Conservation (phyloP, 2,888 invertebrate genomes). For the Falcaria lacertinaria region DNA sequence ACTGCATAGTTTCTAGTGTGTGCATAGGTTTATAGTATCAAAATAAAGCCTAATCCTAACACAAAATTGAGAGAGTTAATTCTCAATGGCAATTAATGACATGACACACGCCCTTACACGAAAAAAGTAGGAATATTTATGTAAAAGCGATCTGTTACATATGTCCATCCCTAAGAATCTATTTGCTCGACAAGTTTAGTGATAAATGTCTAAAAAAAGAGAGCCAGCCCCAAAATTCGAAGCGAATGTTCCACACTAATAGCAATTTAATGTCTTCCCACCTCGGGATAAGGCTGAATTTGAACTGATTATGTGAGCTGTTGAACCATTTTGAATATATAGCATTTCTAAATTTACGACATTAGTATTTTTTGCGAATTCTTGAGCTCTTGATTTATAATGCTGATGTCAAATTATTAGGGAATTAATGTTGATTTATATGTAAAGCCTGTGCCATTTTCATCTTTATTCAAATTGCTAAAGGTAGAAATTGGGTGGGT, state of each 20-base stretch:
- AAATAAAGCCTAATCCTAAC: too few species aligned
- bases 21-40: too few species aligned
- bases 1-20: too few species aligned
- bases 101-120: not conserved
- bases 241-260: slow-evolving; percentile 4
- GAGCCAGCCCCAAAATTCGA: slow-evolving; percentile 5
- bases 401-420: not conserved
- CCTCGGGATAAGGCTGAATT: slow-evolving; percentile 6
- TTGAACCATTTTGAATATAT: not conserved
- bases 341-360: not conserved
- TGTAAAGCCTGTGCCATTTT: too few species aligned
- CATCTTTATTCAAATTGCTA: too few species aligned
- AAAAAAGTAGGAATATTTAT: not conserved
- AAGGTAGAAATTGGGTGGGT: too few species aligned
- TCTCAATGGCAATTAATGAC: not conserved
- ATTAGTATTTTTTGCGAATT: not conserved
- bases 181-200: slow-evolving; percentile 28
- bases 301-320: not conserved
- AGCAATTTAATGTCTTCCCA: slow-evolving; percentile 8
- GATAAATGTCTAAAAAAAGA: slow-evolving; percentile 32
- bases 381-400: not conserved
- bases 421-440: too few species aligned
- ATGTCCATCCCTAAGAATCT: slow-evolving; percentile 2
- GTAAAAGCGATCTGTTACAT: not conserved
- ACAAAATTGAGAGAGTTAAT: too few species aligned